Evolutionary conservation across 2,113 vertebrate species (phyloP), one percentile per base, ranked within the genome.

Genomic region (Pteropus alecto): DNA sequence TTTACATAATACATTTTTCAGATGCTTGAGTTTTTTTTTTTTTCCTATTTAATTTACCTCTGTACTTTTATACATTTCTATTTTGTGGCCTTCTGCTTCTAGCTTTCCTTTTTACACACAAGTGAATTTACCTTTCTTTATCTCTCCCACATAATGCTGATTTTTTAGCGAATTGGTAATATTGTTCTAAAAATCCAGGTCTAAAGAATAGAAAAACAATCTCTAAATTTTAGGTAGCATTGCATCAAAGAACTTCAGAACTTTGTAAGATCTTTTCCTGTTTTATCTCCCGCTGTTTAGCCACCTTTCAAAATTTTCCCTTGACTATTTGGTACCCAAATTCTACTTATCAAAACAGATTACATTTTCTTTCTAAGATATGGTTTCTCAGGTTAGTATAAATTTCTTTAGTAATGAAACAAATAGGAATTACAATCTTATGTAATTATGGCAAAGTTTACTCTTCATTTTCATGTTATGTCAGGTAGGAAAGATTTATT

Each of bases 381-480:
- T 28, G 65, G 2, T 4, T 97, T 87, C 77, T 95, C 26, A 6
- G 6, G 6, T 85, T 90, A 95, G 76, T 92, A 38, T 0, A 61
- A 1, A 48, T 51, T 43, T 90, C 5, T 78, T 89, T 10, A 77
- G 22, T 54, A 85, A 89, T 79, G 30, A 65, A 51, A 92, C 35
- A 87, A 71, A 22, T 56, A 22, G 4, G 73, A 92, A 28, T 78
- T 56, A 35, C 33, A 56, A 26, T 56, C 51, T 51, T 78, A 35
- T 84, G 0, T 81, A 22, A 86, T 43, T 77, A 0, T 54, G 4
- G 5, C 41, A n/a, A 16, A 33, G 24, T 91, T 95, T n/a, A 63
- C 7, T 93, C 84, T 97, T 91, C 5, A 95, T 97, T 97, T 97
- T 95, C n/a, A 90, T 30, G 43, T 93, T 81, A 90, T 28, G 43